Base-by-base conservation (phyloP, 2,113 vertebrate genomes). In the Phrynocephalus versicolor region DNA sequence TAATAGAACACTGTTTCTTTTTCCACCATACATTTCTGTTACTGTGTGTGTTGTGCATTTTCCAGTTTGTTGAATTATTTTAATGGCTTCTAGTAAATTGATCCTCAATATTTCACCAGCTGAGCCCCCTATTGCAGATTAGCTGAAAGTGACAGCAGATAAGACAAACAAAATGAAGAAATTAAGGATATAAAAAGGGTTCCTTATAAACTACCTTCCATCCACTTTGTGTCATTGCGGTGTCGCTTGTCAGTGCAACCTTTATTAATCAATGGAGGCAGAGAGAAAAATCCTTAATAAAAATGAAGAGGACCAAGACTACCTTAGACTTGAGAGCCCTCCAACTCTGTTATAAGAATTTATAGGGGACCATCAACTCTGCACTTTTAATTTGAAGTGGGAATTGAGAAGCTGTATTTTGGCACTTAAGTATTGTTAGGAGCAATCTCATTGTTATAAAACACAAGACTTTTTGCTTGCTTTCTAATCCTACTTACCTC, bases 51-150 rank as follows among this genome's bases (percentile, higher is more conserved):
- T 21, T 8, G 72, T n/a, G 4, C 23, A 73, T 85, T 73, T 90
- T 88, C 30, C 73, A 85, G 12, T 39, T 14, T 23, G 41, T 51
- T 70, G 60, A 85, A 88, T 91, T 89, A 87, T 93, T 90, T 88
- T 89, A 91, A 93, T 90, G 83, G 18, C 14, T 90, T 88, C 78
- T 90, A 83, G 81, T 72, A 93, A 92, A 94, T 89, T 87, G 79
- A 82, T 39, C 88, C 67, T 23, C 33, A 82, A 1, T 65, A 41
- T 87, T 92, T 94, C 78, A 81, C 57, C 69, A 67, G 77, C 25
- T 85, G 83, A 89, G 79, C 64, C 82, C 81, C 19, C 69, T 88
- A 65, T 21, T 74, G 78, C 57, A 92, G 70, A 82, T 72, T 90
- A 78, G 14, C 80, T 92, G 70, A 87, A 93, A 93, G 84, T 87